These are phyloP conservation scores for Sterrhoptilus dennistouni DNA, from an alignment of 2,113 vertebrate genomes.

Conservation along the genomic window DNA sequence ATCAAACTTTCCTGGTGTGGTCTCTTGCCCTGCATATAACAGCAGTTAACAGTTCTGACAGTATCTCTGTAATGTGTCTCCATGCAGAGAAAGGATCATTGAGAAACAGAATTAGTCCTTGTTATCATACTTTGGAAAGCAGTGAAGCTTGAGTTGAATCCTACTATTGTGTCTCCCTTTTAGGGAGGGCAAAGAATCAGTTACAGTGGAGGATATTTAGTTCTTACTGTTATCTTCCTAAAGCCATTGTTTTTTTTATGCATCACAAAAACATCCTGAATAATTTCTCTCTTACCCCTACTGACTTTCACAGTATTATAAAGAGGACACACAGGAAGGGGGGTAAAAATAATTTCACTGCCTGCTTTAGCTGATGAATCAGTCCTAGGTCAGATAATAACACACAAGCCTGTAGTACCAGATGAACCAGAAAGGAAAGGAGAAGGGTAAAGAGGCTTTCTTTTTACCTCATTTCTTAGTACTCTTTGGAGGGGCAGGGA, in stretches of 20 bases:
- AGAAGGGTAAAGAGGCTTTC: not conserved
- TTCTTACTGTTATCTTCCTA: conserved; percentile 59
- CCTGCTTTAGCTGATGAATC: not conserved
- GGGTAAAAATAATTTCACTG: not conserved
- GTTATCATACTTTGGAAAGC: conserved; percentile 22
- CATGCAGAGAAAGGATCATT: not conserved
- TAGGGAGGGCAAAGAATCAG: not conserved
- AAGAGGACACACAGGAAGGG: not conserved
- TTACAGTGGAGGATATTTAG: conserved; percentile 24
- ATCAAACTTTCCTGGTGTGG: not conserved
- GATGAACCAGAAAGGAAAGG: not conserved
- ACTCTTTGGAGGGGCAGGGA: not conserved
- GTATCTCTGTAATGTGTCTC: not conserved
- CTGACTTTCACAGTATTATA: conserved; percentile 14
- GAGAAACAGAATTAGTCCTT: conserved; percentile 4
- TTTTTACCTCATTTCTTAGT: not conserved
- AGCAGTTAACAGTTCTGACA: not conserved
- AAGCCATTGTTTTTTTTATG: conserved; percentile 56
- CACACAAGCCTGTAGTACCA: not conserved
- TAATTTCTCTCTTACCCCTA: not conserved
- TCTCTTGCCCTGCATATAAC: not conserved
- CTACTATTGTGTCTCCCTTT: conserved; percentile 41
- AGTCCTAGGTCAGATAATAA: not conserved
- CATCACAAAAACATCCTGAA: not conserved
- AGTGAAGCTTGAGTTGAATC: conserved; percentile 24